Conservation (phyloP, 2,113 vertebrate species). For the Coreoperca whiteheadi region DNA sequence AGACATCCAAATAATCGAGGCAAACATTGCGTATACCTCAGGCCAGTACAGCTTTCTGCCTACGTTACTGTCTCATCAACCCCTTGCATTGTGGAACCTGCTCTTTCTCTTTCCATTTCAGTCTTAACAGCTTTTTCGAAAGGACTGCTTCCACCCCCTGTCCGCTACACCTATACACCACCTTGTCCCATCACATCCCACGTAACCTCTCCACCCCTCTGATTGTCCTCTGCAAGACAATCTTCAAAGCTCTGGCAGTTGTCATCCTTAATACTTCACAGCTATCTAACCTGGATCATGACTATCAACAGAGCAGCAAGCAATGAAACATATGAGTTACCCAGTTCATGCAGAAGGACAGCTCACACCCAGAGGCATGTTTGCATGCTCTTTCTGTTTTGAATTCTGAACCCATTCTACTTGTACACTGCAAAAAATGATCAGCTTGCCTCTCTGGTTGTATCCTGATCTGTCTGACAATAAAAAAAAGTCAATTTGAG, state of each 20-base stretch:
- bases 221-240: slow-evolving; percentile 52
- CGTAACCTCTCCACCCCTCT: slow-evolving; percentile 50
- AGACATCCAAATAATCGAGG: not conserved
- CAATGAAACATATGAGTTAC: slow-evolving; percentile 13
- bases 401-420: slow-evolving; percentile 55
- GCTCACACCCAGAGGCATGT: slow-evolving; percentile 37
- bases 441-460: not conserved
- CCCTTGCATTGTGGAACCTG: not conserved
- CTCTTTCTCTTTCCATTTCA: slow-evolving; percentile 21
- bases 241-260: slow-evolving; percentile 57
- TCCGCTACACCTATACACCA: not conserved
- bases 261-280: slow-evolving; percentile 59
- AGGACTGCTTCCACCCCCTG: slow-evolving; percentile 8
- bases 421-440: slow-evolving; percentile 55
- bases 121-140: slow-evolving; percentile 28
- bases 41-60: not conserved
- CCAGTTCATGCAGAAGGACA: slow-evolving; percentile 29
- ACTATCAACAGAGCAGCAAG: slow-evolving; percentile 23
- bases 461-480: not conserved
- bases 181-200: slow-evolving; percentile 36
- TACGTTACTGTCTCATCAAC: not conserved
- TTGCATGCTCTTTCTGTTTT: slow-evolving; percentile 58
- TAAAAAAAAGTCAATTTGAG: not conserved
- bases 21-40: slow-evolving; percentile 7
- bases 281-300: slow-evolving; percentile 22